Conservation (phyloP, 2,888 invertebrate genomes). For the Tetragonula carbonaria region DNA sequence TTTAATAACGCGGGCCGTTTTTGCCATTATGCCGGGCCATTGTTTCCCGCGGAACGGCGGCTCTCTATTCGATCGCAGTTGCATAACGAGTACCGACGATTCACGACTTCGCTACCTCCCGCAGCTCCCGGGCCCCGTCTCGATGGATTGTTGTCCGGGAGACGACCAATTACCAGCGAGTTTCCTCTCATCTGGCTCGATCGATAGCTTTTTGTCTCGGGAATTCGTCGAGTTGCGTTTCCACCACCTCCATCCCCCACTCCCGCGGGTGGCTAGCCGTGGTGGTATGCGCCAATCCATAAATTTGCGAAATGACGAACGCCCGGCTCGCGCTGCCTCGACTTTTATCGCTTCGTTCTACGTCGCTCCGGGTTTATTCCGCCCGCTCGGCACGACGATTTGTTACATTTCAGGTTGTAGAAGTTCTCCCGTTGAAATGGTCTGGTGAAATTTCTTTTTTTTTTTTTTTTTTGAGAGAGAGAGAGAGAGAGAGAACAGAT, state of each 20-base stretch:
- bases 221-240: conserved; percentile 53
- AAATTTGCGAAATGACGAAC: conserved; percentile 50
- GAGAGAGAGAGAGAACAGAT: background rate
- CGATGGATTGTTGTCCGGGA: conserved; percentile 63
- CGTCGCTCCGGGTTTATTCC: conserved; percentile 2
- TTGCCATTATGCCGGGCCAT: conserved; percentile 52
- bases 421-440: background rate
- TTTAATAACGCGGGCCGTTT: conserved; percentile 56
- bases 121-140: conserved; percentile 28
- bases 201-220: conserved; percentile 65
- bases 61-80: conserved; percentile 59
- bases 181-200: conserved; percentile 58
- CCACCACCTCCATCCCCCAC: background rate
- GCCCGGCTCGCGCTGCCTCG: background rate
- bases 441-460: background rate
- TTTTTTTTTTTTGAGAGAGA: background rate
- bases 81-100: conserved; percentile 63
- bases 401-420: background rate
- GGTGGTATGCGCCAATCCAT: conserved; percentile 38
- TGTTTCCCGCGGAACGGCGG: conserved; percentile 56
- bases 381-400: background rate
- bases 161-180: conserved; percentile 62
- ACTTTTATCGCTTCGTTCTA: conserved; percentile 19
- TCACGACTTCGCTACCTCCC: conserved; percentile 33
- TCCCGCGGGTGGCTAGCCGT: conserved; percentile 6